Evolutionary conservation across 1,140 invertebrate species (phyloP), one percentile per base, ranked within the genome.

Genomic region (Orchestia grillus): DNA sequence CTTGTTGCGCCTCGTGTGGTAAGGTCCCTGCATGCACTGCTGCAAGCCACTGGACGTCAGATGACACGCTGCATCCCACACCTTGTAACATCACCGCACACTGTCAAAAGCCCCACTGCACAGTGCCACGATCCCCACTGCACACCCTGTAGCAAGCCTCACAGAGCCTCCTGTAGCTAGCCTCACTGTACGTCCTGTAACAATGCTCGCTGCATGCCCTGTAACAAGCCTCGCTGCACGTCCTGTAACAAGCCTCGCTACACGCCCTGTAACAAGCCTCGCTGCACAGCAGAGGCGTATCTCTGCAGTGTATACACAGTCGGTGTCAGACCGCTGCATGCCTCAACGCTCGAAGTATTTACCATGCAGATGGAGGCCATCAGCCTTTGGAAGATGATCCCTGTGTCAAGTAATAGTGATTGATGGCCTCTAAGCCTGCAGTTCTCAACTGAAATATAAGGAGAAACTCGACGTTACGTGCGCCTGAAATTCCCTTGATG

Each of bases 371-470:
- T 90, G 92, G 92, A 42, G 92, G 92, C 44, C 92, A 94, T 94
- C 92, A 94, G 44, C 41, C 43, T 44, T 94, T 40, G 36, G 43
- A 40, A 45, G 43, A 94, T 94, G 92, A 94, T 94, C 92, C 92
- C 47, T 94, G 92, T 94, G 92, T 94, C 92, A 94, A 44, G 92
- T 94, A 94, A 94, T 94, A 94, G 44, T 94, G 92, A 94, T 94
- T 44, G 92, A 94, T 94, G 92, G 43, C 47, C 44, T 44, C 43
- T 44, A 94, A 44, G 43, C 92, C n/a, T 47, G 44, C 92, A 45
- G 43, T 90, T 90, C 88, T 90, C 88, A 42, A 90, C 41, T 42
- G 88, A 90, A 90, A 90, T 90, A 90, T 90, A 90, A 4, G 0
- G 88, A 44, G 88, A 44, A 15, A 90, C 88, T 44, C 62, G 28